Base-by-base conservation (phyloP, 2,888 invertebrate species). In the Cryptocephalus moraei region DNA sequence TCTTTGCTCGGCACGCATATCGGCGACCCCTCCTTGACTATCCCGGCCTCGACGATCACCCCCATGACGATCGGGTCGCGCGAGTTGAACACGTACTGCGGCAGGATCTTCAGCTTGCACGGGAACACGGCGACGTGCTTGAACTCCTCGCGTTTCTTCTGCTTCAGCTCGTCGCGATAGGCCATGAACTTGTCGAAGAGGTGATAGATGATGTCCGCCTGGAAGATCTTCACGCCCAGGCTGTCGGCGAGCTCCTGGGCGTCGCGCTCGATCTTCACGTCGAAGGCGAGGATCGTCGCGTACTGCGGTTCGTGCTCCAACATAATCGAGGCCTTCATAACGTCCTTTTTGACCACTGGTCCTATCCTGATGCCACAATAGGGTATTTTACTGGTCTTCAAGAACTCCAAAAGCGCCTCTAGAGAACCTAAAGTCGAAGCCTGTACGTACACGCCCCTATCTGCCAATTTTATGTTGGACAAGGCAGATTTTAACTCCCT, bases 261-360 rank as follows among this genome's bases (percentile, higher is more conserved):
- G 67, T 99, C 99, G 49, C 91, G 81, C 69, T 99, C 99, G 47
- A 97, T 83, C 76, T 94, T 95, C 13, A 99, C 99, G 72, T 99
- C 99, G 69, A 99, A 99, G n/a, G 99, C 99, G 59, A 99, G 77
- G 66, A 99, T 97, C 49, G 92, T 91, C 43, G 99, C 97, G 72
- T 86, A 91, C 82, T 92, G 91, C 49, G 88, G 83, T 66, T 97
- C 96, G 72, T 96, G 95, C 68, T 99, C 97, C 75, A 99, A 74
- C 99, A 99, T 99, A 56, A 91, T 92, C n/a, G 97, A 96, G 13
- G 97, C 96, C 69, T 93, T 96, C 92, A 97, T 97, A 39, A 99
- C 95, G 74, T 99, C 99, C 68, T 91, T 91, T 73, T 94, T 97
- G 61, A 97, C 99, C 46, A 99, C 96, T 32, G 99, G 99, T 10